These are phyloP conservation scores for Drosophila diplacantha DNA, from an alignment of 2,888 invertebrate genomes.

Conservation along the genomic window DNA sequence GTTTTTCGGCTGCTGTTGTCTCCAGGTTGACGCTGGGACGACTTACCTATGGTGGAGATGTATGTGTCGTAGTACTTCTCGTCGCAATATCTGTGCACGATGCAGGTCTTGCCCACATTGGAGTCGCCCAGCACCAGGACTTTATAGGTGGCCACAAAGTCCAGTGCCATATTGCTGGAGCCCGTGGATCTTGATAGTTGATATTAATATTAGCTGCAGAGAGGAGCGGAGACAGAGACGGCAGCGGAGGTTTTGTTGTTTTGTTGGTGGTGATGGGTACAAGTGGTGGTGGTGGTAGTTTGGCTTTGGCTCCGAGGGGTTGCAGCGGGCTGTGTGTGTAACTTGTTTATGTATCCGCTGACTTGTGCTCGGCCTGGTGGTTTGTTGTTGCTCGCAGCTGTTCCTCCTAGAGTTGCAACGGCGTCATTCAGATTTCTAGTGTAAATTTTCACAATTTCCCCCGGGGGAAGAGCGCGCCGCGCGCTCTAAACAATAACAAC, in stretches of 20 bases:
- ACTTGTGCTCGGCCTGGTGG: conserved; percentile 48
- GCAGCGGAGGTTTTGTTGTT: conserved; percentile 31
- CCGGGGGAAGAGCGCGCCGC: conserved; percentile 23
- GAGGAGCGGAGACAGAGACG: conserved; percentile 5
- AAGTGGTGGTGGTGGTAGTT: conserved; percentile 36
- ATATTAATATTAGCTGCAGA: conserved; percentile 14
- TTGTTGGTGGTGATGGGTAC: conserved; percentile 37
- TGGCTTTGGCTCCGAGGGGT: conserved; percentile 56
- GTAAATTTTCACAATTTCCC: conserved; percentile 40
- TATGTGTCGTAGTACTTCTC: conserved; percentile 94
- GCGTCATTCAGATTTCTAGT: conserved; percentile 33
- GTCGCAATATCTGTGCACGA: conserved; percentile 92
- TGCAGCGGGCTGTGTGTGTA: conserved; percentile 30
- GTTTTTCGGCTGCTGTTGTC: conserved; percentile 10
- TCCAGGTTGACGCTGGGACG: conserved; percentile 2
- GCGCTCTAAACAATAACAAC: conserved; percentile 8
- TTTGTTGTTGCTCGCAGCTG: conserved; percentile 57
- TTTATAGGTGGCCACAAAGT: conserved; percentile 92
- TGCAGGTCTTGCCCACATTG: conserved; percentile 93
- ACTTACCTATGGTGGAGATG: conserved; percentile 92
- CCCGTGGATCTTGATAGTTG: conserved; percentile 30
- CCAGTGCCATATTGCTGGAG: conserved; percentile 84
- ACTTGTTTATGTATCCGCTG: conserved; percentile 60
- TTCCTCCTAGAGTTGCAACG: conserved; percentile 49
- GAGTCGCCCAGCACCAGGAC: conserved; percentile 91